Evolutionary conservation across 2,888 invertebrate genomes (phyloP).

Genomic region (Himalopsyche japonica): DNA sequence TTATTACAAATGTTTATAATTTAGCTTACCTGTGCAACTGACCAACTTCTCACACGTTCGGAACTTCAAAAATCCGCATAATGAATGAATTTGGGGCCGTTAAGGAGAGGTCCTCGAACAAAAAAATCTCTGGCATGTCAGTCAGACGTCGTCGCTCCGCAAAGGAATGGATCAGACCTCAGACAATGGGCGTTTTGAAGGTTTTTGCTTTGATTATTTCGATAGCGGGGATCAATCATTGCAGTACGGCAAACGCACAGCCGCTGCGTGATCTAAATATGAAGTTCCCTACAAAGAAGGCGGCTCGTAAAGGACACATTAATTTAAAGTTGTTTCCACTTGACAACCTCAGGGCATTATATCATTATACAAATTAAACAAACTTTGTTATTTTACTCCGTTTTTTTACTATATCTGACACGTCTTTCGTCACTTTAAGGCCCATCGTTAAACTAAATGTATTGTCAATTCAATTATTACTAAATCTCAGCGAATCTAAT

Average conservation of each 20-base stretch:
- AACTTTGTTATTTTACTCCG: too few relatives aligned
- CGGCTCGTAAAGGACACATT: neutral
- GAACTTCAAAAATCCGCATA: neutral
- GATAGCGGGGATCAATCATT: conserved; percentile 20
- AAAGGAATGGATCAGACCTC: neutral
- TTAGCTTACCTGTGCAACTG: neutral
- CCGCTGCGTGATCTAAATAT: conserved; percentile 10
- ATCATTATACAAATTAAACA: too few relatives aligned
- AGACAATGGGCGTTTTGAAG: conserved; percentile 18
- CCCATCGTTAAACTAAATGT: too few relatives aligned
- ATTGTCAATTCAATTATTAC: too few relatives aligned
- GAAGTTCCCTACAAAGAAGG: neutral
- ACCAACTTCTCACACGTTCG: neutral
- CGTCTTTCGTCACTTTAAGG: too few relatives aligned
- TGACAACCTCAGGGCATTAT: too few relatives aligned
- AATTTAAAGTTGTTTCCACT: too few relatives aligned
- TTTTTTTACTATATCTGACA: too few relatives aligned
- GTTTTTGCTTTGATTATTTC: conserved; percentile 6
- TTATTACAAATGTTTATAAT: neutral
- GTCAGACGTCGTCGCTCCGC: neutral
- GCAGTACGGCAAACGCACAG: conserved; percentile 6
- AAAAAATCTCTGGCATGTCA: neutral
- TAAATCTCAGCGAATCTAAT: too few relatives aligned
- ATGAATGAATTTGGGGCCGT: neutral
- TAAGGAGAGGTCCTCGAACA: neutral